A percentile compares a stretch with the other conserved stretches of the same genome.
Conservation (phyloP, 1,140 invertebrate genomes). For the Cepaea nemoralis region DNA sequence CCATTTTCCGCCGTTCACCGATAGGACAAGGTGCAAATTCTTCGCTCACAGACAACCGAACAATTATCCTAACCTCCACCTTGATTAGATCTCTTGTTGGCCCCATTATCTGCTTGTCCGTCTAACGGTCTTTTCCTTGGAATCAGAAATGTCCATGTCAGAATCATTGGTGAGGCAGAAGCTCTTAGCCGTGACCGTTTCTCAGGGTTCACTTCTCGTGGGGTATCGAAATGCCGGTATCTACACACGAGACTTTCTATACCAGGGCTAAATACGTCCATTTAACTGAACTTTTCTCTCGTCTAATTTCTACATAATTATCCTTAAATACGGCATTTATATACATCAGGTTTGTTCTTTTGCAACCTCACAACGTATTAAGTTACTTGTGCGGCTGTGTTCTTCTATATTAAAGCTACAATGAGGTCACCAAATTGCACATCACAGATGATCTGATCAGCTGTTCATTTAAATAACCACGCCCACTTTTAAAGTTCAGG, state of each 20-base stretch:
- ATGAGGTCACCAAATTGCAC: no score
- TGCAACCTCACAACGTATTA: no score
- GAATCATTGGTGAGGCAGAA: constrained; percentile 70
- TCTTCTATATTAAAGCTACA: no score
- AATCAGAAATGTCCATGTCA: constrained; percentile 72
- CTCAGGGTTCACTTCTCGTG: constrained; percentile 63
- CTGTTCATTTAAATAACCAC: no score
- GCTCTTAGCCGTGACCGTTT: constrained; percentile 67
- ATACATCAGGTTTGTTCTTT: no score
- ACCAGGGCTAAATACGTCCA: neutral
- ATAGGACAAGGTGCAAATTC: constrained; percentile 39
- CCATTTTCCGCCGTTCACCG: constrained; percentile 63
- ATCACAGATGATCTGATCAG: no score
- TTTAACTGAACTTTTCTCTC: neutral
- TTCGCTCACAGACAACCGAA: constrained; percentile 50
- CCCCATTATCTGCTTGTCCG: constrained; percentile 86
- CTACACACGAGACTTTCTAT: constrained; percentile 31
- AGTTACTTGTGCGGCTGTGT: no score
- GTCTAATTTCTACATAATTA: neutral
- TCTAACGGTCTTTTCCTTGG: constrained; percentile 87
- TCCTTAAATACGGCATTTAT: no score
- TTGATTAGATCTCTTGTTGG: constrained; percentile 89
- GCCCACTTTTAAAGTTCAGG: no score
- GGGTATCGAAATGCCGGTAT: constrained; percentile 55
- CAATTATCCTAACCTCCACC: constrained; percentile 79